Percentiles rank a stretch among this genome's conserved stretches.
These are phyloP conservation scores for Adela reaumurella DNA, from an alignment of 2,888 invertebrate species.

Conservation along the genomic window DNA sequence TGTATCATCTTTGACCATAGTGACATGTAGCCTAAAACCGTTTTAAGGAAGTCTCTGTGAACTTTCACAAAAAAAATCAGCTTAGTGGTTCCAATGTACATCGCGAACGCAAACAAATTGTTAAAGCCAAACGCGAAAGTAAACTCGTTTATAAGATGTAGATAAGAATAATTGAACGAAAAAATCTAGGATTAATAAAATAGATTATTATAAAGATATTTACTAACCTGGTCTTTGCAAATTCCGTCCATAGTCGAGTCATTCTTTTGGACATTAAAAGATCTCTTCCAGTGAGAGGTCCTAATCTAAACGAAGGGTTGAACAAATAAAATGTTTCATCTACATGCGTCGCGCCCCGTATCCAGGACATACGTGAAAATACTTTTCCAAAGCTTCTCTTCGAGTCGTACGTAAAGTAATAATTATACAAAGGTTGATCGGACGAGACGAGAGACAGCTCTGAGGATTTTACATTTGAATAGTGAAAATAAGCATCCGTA, in stretches of 20 bases:
- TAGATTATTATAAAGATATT: no score
- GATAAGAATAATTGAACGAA: no score
- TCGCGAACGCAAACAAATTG: no score
- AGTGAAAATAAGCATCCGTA: constrained; percentile 36
- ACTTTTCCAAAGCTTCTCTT: constrained; percentile 32
- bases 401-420: constrained; percentile 36
- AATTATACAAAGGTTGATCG: constrained; percentile 30
- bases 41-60: no score
- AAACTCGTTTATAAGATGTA: no score
- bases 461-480: constrained; percentile 26
- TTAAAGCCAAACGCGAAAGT: no score
- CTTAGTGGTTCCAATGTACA: no score
- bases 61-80: no score
- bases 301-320: constrained; percentile 20
- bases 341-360: constrained; percentile 30
- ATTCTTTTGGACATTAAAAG: neutral
- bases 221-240: neutral
- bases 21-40: no score
- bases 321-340: constrained; percentile 44
- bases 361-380: constrained; percentile 16
- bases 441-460: constrained; percentile 25
- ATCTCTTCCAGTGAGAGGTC: neutral
- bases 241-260: neutral
- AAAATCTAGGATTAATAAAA: no score
- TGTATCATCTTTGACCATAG: no score